Conservation (phyloP, 2,888 invertebrate genomes). For the Bimastos eiseni region DNA sequence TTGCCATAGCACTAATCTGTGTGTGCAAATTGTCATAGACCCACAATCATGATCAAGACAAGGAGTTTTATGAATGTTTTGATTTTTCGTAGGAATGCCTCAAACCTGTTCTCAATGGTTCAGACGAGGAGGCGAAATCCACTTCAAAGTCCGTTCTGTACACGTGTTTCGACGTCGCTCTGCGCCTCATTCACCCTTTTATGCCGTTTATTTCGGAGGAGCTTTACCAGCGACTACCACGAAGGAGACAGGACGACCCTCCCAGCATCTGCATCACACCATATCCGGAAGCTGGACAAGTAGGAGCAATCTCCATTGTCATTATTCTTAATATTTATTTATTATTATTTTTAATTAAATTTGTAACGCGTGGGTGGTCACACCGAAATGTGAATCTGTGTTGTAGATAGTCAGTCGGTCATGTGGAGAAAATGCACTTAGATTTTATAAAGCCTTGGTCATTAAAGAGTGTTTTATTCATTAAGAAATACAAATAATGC, state of each 20-base stretch:
- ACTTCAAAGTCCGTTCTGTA: slow-evolving; percentile 77
- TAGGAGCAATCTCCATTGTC: slow-evolving; percentile 38
- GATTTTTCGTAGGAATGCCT: slow-evolving; percentile 71
- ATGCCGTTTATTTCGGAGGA: slow-evolving; percentile 98
- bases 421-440: too few relatives aligned
- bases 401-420: too few relatives aligned
- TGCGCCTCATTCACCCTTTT: slow-evolving; percentile 87
- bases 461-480: too few relatives aligned
- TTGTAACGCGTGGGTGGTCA: too few relatives aligned
- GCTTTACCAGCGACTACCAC: slow-evolving; percentile 81
- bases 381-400: too few relatives aligned
- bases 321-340: background rate
- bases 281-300: slow-evolving; percentile 73
- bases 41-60: background rate
- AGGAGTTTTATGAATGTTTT: background rate
- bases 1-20: too few relatives aligned
- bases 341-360: background rate
- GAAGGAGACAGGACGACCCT: slow-evolving; percentile 59
- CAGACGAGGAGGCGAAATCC: slow-evolving; percentile 65
- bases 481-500: too few relatives aligned
- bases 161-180: slow-evolving; percentile 79
- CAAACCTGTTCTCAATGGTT: slow-evolving; percentile 79
- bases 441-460: too few relatives aligned
- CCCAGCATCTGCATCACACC: slow-evolving; percentile 86
- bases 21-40: too few relatives aligned